Percentiles rank a stretch among this genome's conserved stretches.
These are phyloP conservation scores for Calliphora vicina DNA, from an alignment of 1,140 invertebrate genomes.

Conservation along the genomic window DNA sequence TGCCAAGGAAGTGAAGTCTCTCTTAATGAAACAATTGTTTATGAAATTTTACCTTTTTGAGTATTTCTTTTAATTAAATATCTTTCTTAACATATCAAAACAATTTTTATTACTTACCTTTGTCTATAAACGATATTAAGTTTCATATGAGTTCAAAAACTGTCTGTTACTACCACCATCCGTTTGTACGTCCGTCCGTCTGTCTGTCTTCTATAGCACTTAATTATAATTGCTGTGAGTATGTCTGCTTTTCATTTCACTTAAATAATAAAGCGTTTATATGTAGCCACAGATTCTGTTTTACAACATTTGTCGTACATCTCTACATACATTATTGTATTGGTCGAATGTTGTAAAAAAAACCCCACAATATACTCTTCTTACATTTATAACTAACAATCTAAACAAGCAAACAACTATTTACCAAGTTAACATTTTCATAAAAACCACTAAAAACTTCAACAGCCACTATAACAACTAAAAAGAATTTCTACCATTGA, in stretches of 20 bases:
- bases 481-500: not conserved
- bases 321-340: not conserved
- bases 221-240: constrained; percentile 25
- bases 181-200: not conserved
- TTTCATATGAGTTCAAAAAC: not conserved
- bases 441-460: constrained; percentile 16
- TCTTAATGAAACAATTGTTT: not conserved
- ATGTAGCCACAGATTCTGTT: too few species aligned
- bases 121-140: not conserved
- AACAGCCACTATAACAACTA: constrained; percentile 8
- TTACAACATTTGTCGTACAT: too few species aligned
- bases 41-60: constrained; percentile 4
- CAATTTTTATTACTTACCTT: constrained; percentile 14
- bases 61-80: not conserved
- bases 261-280: not conserved
- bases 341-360: not conserved
- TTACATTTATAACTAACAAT: not conserved
- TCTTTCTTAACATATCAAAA: constrained; percentile 10
- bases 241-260: constrained; percentile 1
- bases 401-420: not conserved
- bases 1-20: not conserved
- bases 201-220: constrained; percentile 2
- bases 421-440: constrained; percentile 11
- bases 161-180: not conserved
- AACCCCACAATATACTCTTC: not conserved